A percentile compares a stretch with the other conserved stretches of the same genome.
phyloP scores from a whole-genome alignment of 2,888 invertebrate genomes.

The Pimpla rufipes region DNA sequence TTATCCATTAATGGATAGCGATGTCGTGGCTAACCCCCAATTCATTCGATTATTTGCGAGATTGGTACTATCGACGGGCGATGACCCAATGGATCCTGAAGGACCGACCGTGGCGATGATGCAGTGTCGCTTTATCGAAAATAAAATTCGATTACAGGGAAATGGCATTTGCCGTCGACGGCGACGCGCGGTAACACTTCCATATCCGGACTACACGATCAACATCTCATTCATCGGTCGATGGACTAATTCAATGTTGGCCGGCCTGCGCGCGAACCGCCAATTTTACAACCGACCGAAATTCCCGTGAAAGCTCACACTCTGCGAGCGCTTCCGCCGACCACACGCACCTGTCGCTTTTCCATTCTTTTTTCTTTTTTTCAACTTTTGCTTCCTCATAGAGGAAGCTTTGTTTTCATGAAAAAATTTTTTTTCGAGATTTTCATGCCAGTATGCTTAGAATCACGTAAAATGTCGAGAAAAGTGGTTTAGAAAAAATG shows the following conservation, averaged over 20 bases:
- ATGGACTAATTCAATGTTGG: conserved; percentile 21
- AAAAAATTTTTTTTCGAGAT: no score
- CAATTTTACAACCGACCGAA: conserved; percentile 4
- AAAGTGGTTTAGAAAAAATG: no score
- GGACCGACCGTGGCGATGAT: conserved; percentile 42
- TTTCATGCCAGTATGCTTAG: no score
- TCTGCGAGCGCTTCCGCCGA: neutral
- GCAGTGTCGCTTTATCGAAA: conserved; percentile 43
- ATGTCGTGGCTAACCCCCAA: conserved; percentile 78
- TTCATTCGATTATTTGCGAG: conserved; percentile 81
- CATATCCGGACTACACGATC: conserved; percentile 58
- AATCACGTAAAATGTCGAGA: no score
- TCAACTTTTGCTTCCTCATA: no score
- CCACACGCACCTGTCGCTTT: neutral
- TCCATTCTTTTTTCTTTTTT: neutral
- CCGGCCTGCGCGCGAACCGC: neutral
- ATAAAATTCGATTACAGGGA: conserved; percentile 64
- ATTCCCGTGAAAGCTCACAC: neutral
- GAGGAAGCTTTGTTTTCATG: no score
- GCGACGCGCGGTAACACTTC: conserved; percentile 45
- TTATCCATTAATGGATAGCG: conserved; percentile 82
- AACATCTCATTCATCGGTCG: conserved; percentile 32
- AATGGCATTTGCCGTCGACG: conserved; percentile 54
- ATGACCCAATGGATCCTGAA: conserved; percentile 62
- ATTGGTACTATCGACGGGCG: conserved; percentile 71